These are phyloP conservation scores for Lindbergichthys nudifrons DNA, from an alignment of 2,797 vertebrate genomes.

Conservation along the genomic window DNA sequence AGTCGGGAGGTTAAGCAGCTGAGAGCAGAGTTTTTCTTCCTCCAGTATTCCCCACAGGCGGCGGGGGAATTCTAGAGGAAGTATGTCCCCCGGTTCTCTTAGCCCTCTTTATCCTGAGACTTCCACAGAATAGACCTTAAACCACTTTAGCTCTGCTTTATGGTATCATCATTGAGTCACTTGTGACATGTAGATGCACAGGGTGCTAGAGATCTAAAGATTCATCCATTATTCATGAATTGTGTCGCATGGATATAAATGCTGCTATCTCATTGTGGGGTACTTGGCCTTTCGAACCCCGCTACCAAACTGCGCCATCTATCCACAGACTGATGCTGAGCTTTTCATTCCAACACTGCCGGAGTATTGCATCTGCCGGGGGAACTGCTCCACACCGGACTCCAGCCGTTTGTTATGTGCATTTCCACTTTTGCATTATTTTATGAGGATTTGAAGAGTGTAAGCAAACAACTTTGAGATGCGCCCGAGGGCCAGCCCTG, in stretches of 20 bases:
- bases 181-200: constrained; percentile 82
- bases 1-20: constrained; percentile 82
- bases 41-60: constrained; percentile 75
- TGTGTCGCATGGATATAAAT: constrained; percentile 78
- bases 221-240: constrained; percentile 84
- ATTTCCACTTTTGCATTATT: constrained; percentile 61
- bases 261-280: constrained; percentile 75
- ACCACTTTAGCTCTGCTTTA: constrained; percentile 80
- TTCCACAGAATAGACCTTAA: constrained; percentile 80
- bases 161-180: constrained; percentile 83
- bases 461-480: constrained; percentile 65
- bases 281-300: constrained; percentile 76
- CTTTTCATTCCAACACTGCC: constrained; percentile 61
- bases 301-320: constrained; percentile 67
- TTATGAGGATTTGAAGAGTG: constrained; percentile 61
- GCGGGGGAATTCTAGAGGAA: constrained; percentile 61
- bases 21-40: constrained; percentile 75
- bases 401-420: constrained; percentile 42
- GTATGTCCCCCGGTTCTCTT: constrained; percentile 78
- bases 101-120: constrained; percentile 82
- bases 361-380: constrained; percentile 52
- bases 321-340: constrained; percentile 67
- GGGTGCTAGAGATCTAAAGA: constrained; percentile 71
- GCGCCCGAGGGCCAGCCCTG: constrained; percentile 40
- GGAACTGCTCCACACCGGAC: constrained; percentile 58